These are phyloP conservation scores for Drosophila paracracens DNA, from an alignment of 2,888 invertebrate species.

Conservation along the genomic window DNA sequence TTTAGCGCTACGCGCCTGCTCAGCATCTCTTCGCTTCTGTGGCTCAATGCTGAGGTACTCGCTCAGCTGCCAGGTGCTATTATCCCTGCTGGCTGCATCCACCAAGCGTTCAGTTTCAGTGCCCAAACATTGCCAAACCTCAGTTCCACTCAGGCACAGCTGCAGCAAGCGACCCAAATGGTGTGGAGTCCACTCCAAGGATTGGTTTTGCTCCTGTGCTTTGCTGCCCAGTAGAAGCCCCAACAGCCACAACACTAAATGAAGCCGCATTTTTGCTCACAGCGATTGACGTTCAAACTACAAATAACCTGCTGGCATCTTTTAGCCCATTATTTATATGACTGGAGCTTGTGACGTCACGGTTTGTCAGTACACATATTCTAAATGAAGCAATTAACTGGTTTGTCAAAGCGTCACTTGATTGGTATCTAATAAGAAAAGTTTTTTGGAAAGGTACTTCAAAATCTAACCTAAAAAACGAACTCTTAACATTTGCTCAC, in stretches of 20 bases:
- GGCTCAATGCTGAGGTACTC: slow-evolving; percentile 78
- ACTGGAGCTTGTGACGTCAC: slow-evolving; percentile 27
- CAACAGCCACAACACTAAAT: slow-evolving; percentile 30
- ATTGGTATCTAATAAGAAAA: slow-evolving; percentile 76
- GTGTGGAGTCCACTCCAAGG: slow-evolving; percentile 49
- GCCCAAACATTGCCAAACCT: slow-evolving; percentile 84
- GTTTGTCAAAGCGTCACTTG: slow-evolving; percentile 75
- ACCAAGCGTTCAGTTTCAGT: slow-evolving; percentile 83
- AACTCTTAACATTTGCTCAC: slow-evolving; percentile 54
- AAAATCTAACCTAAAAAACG: slow-evolving; percentile 13
- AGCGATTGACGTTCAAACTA: slow-evolving; percentile 20
- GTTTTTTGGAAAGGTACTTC: slow-evolving; percentile 51
- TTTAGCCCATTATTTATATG: slow-evolving; percentile 40
- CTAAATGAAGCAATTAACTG: slow-evolving; percentile 66
- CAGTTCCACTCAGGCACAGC: slow-evolving; percentile 71
- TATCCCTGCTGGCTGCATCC: slow-evolving; percentile 84
- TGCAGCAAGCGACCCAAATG: slow-evolving; percentile 70
- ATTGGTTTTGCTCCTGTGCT: slow-evolving; percentile 24
- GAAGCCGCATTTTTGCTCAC: slow-evolving; percentile 24
- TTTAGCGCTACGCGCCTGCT: slow-evolving; percentile 24
- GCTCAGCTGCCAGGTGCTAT: slow-evolving; percentile 82
- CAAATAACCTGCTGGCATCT: slow-evolving; percentile 38
- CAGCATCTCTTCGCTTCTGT: not conserved
- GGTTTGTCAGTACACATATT: not conserved
- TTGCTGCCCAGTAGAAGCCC: slow-evolving; percentile 28